A percentile compares a stretch with the other conserved stretches of the same genome.
phyloP scores from a whole-genome alignment of 1,140 invertebrate genomes.

The Aphis craccivora region DNA sequence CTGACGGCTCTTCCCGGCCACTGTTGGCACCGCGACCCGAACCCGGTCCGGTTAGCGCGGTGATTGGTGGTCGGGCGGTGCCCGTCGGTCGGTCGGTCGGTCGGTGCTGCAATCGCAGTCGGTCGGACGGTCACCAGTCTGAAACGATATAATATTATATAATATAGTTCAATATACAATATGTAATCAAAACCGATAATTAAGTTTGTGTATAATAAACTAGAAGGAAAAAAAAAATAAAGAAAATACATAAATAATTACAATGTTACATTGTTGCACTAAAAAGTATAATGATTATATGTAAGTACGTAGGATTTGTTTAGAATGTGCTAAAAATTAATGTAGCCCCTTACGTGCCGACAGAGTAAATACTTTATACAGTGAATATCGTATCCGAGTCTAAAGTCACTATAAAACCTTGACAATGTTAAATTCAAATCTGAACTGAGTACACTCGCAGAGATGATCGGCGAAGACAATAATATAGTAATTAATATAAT shows the following conservation, averaged over 20 bases:
- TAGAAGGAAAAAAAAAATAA: background rate
- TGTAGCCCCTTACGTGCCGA: background rate
- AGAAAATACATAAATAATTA: background rate
- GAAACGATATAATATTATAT: background rate
- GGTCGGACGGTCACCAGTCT: background rate
- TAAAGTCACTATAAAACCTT: background rate
- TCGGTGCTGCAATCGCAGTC: too few species aligned
- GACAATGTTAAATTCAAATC: too few species aligned
- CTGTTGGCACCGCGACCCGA: background rate
- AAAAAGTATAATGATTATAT: background rate
- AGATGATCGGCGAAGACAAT: too few species aligned
- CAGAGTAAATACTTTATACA: background rate
- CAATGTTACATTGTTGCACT: background rate
- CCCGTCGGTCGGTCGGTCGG: background rate
- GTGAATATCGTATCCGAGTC: background rate
- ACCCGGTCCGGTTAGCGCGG: background rate
- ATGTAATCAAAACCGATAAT: background rate
- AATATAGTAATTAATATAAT: too few species aligned
- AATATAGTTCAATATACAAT: too few species aligned
- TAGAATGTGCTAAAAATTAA: background rate
- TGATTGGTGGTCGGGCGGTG: background rate
- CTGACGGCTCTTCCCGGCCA: background rate
- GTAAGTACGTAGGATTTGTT: background rate
- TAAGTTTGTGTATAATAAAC: background rate
- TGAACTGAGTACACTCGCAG: background rate